Conservation (phyloP, 2,888 invertebrate species). For the Sericinus montela region DNA sequence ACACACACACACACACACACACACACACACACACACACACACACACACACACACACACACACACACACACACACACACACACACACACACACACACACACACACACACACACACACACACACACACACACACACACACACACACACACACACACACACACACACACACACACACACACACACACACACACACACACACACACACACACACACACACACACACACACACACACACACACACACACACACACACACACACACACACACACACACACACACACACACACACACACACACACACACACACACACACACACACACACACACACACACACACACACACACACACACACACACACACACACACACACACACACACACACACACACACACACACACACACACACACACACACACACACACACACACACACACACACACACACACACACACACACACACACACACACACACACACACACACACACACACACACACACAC, state of each 20-base stretch:
- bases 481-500: slow-evolving; percentile 8
- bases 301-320: neutral
- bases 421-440: slow-evolving; percentile 5
- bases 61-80: neutral
- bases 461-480: slow-evolving; percentile 6
- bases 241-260: neutral
- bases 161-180: neutral
- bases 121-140: neutral
- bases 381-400: slow-evolving; percentile 1
- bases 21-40: neutral
- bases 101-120: neutral
- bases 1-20: too few relatives aligned
- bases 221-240: neutral
- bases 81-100: neutral
- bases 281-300: neutral
- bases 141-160: neutral
- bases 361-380: neutral
- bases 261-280: neutral
- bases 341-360: neutral
- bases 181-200: neutral
- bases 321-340: neutral
- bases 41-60: neutral
- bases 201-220: neutral
- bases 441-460: slow-evolving; percentile 3
- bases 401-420: slow-evolving; percentile 5